A percentile compares a stretch with the other conserved stretches of the same genome.
These are phyloP conservation scores for Paratilapia polleni DNA, from an alignment of 2,113 vertebrate species.

Conservation along the genomic window DNA sequence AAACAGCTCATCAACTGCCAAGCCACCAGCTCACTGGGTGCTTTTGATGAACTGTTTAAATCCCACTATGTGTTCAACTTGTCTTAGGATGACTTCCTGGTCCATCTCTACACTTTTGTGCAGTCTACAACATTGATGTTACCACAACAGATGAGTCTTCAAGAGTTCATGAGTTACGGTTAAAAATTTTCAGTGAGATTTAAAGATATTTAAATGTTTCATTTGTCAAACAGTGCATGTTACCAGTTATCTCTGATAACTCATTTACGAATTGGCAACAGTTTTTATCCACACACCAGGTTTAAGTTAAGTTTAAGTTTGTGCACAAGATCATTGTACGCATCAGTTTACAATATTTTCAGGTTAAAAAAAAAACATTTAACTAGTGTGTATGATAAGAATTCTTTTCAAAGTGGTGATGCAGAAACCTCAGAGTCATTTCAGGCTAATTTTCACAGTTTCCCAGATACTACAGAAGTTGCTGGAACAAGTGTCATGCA, in stretches of 20 bases:
- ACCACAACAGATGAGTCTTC: slow-evolving; percentile 31
- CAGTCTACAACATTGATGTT: slow-evolving; percentile 45
- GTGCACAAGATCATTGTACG: background rate
- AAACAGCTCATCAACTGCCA: slow-evolving; percentile 45
- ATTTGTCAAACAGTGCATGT: slow-evolving; percentile 29
- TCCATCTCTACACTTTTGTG: slow-evolving; percentile 7
- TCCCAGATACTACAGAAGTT: background rate
- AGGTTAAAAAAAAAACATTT: background rate
- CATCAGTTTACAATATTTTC: background rate
- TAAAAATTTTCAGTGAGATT: slow-evolving; percentile 23
- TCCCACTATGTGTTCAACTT: slow-evolving; percentile 25
- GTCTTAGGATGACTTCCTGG: background rate
- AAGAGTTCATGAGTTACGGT: slow-evolving; percentile 26
- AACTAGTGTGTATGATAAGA: background rate
- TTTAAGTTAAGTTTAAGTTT: slow-evolving; percentile 8
- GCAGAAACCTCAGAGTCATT: no score
- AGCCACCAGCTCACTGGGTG: slow-evolving; percentile 27
- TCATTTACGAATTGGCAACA: background rate
- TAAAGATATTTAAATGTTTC: slow-evolving; percentile 26
- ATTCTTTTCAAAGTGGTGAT: no score
- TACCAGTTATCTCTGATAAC: background rate
- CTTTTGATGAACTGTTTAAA: slow-evolving; percentile 47
- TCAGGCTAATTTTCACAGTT: no score
- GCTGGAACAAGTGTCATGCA: background rate
- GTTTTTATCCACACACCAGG: background rate